phyloP scores from a whole-genome alignment of 2,797 vertebrate genomes.

The Pantherophis vulpinus region DNA sequence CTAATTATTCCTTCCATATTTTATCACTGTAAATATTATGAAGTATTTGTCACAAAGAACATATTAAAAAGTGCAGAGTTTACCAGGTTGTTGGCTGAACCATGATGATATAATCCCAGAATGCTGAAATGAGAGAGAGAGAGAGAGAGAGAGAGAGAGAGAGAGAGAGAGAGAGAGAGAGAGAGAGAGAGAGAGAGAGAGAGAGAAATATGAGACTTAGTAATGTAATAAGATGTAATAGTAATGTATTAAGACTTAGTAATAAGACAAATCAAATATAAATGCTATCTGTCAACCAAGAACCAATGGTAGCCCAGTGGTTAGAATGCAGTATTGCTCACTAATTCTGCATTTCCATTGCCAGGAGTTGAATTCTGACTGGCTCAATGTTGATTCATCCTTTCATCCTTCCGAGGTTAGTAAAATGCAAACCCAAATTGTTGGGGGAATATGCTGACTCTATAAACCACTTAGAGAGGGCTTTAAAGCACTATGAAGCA shows the following conservation, averaged over 20 bases:
- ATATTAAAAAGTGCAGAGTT: constrained; percentile 19
- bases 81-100: constrained; percentile 4
- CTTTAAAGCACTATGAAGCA: not conserved
- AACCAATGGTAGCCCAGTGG: not conserved
- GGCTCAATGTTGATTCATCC: not conserved
- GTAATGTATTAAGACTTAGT: no score
- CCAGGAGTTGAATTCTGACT: not conserved
- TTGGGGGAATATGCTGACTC: not conserved
- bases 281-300: not conserved
- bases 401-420: not conserved
- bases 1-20: not conserved
- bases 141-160: not conserved
- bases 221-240: not conserved
- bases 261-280: not conserved
- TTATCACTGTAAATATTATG: not conserved
- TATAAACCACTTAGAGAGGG: not conserved
- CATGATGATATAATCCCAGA: not conserved
- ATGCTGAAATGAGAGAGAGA: constrained; percentile 28
- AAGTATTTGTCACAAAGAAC: not conserved
- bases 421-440: not conserved
- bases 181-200: not conserved
- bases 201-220: not conserved
- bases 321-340: not conserved
- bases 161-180: constrained; percentile 3
- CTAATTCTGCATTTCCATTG: not conserved